phyloP scores from a whole-genome alignment of 2,113 vertebrate species.

The Megaleporinus macrocephalus region DNA sequence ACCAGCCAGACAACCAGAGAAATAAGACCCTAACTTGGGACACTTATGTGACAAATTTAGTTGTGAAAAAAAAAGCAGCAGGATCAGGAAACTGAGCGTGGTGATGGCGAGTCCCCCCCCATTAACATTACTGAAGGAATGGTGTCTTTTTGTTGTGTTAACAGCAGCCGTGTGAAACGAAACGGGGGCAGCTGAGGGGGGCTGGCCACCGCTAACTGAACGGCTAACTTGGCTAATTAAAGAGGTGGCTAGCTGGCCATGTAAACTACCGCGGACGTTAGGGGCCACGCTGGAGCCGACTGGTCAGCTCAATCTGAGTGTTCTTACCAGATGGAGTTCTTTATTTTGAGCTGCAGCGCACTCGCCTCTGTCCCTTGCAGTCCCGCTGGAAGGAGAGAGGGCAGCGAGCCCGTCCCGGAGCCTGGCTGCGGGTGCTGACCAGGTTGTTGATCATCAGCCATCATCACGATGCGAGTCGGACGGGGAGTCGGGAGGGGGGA shows the following conservation, averaged over 20 bases:
- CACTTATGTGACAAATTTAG: not conserved
- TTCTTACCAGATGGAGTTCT: constrained; percentile 30
- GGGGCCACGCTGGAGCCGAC: not conserved
- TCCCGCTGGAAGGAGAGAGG: constrained; percentile 83
- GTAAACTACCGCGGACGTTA: not conserved
- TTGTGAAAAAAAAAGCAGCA: not conserved
- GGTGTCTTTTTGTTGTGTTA: not conserved
- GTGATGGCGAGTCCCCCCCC: not conserved
- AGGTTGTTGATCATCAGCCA: constrained; percentile 82
- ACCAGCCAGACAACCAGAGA: too few species aligned
- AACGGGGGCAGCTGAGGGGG: not conserved
- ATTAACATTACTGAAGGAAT: not conserved
- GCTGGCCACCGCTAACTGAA: not conserved
- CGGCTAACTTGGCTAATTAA: not conserved
- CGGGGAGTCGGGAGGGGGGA: not conserved
- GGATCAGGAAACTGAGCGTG: not conserved
- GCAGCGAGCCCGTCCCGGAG: constrained; percentile 73
- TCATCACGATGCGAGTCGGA: constrained; percentile 74
- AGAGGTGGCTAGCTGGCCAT: not conserved
- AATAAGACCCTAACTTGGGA: too few species aligned
- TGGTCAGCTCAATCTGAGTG: not conserved
- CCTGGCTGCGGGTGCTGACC: constrained; percentile 72
- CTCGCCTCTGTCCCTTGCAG: constrained; percentile 82
- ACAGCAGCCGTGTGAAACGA: not conserved
- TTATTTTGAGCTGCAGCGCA: constrained; percentile 19